These are phyloP conservation scores for Petrocephalus zakoni DNA, from an alignment of 2,113 vertebrate species.

Conservation along the genomic window DNA sequence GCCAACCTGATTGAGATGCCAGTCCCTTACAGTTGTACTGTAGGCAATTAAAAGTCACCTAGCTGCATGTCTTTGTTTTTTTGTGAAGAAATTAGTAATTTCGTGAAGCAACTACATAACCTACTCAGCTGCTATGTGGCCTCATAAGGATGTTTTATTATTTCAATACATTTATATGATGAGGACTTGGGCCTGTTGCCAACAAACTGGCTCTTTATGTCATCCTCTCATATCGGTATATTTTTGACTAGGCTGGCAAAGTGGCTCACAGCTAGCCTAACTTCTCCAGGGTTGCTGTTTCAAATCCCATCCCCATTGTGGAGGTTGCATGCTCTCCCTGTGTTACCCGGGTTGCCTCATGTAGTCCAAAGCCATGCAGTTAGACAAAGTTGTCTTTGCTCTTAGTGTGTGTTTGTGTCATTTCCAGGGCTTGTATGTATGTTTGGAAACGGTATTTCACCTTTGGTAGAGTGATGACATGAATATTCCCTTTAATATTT, in stretches of 20 bases:
- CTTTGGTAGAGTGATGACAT: background rate
- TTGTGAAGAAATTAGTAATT: no score
- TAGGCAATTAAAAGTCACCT: background rate
- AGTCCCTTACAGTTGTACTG: background rate
- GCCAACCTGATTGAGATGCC: background rate
- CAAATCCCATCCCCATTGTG: background rate
- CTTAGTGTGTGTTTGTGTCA: background rate
- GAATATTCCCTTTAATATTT: background rate
- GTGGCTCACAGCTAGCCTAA: background rate
- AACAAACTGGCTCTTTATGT: background rate
- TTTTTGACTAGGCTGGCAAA: background rate
- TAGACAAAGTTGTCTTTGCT: background rate
- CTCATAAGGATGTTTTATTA: background rate
- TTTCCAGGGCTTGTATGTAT: background rate
- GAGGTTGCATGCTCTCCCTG: background rate
- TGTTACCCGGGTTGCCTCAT: background rate
- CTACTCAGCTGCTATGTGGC: no score
- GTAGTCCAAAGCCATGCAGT: background rate
- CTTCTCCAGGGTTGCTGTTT: background rate
- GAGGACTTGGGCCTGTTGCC: background rate
- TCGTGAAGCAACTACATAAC: no score
- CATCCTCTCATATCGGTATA: background rate
- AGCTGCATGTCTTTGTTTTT: background rate
- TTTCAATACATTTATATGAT: background rate
- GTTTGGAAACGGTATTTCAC: background rate